A percentile compares a stretch with the other conserved stretches of the same genome.
Conservation (phyloP, 2,113 vertebrate genomes). For the Megalops atlanticus region DNA sequence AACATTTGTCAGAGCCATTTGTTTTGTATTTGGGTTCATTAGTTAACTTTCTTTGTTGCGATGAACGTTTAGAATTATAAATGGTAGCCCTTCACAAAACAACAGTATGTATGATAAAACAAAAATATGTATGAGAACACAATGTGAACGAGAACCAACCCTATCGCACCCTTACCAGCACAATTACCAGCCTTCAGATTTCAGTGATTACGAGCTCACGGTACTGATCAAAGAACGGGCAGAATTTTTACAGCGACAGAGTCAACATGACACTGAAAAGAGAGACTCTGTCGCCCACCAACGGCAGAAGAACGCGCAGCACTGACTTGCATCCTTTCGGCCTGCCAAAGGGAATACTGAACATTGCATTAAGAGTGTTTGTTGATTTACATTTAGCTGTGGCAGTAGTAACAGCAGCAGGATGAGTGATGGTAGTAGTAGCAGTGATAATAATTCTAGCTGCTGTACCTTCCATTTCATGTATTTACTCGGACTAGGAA, state of each 20-base stretch:
- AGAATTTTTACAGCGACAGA: background rate
- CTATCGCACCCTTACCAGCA: too few relatives aligned
- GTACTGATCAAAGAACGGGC: background rate
- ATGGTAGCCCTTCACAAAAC: background rate
- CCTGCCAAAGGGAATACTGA: too few relatives aligned
- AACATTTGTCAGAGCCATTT: background rate
- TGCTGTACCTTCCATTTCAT: too few relatives aligned
- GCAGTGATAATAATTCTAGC: too few relatives aligned
- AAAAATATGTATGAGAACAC: too few relatives aligned
- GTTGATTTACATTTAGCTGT: too few relatives aligned
- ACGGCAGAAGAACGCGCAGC: slow-evolving; percentile 33
- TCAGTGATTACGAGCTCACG: background rate
- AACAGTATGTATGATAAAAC: background rate
- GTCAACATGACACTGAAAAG: slow-evolving; percentile 12
- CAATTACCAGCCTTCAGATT: background rate
- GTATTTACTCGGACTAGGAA: too few relatives aligned
- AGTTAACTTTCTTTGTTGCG: background rate
- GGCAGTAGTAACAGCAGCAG: too few relatives aligned
- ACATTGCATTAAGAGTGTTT: too few relatives aligned
- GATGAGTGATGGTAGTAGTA: too few relatives aligned
- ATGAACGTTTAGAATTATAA: background rate
- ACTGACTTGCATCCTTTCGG: background rate
- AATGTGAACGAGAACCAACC: too few relatives aligned
- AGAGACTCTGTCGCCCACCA: slow-evolving; percentile 61
- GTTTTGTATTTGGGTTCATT: background rate